Percentiles rank a stretch among this genome's conserved stretches.
Conservation (phyloP, 1,140 invertebrate genomes). For the Leptinotarsa defecta region DNA sequence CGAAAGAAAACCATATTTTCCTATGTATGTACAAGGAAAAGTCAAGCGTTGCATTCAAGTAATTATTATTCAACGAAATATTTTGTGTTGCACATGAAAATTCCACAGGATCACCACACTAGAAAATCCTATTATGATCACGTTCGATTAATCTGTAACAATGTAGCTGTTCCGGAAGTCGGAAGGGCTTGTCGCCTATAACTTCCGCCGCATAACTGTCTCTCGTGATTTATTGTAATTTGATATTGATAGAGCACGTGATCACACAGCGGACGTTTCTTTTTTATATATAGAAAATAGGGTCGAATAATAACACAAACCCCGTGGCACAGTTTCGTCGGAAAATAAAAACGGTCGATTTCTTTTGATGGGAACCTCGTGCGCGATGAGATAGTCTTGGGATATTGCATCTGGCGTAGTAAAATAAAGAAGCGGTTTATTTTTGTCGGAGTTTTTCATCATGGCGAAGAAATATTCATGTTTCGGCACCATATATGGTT, state of each 20-base stretch:
- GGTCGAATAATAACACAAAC: not conserved
- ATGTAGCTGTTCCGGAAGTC: not conserved
- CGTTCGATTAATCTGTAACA: conserved; percentile 3
- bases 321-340: not conserved
- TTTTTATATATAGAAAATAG: conserved; percentile 16
- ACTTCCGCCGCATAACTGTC: conserved; percentile 16
- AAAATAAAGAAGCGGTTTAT: not conserved
- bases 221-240: conserved; percentile 18
- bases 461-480: too few relatives aligned
- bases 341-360: conserved; percentile 3
- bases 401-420: not conserved
- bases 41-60: too few relatives aligned
- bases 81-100: too few relatives aligned
- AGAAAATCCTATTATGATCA: not conserved
- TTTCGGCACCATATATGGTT: too few relatives aligned
- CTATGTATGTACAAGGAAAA: too few relatives aligned
- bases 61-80: too few relatives aligned
- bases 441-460: too few relatives aligned
- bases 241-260: conserved; percentile 9
- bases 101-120: too few relatives aligned
- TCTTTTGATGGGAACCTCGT: not conserved
- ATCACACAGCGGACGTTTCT: not conserved
- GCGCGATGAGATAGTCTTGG: not conserved
- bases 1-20: too few relatives aligned
- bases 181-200: conserved; percentile 12